Evolutionary conservation across 1,140 invertebrate genomes (phyloP).

Genomic region (Calephelis virginiensis): DNA sequence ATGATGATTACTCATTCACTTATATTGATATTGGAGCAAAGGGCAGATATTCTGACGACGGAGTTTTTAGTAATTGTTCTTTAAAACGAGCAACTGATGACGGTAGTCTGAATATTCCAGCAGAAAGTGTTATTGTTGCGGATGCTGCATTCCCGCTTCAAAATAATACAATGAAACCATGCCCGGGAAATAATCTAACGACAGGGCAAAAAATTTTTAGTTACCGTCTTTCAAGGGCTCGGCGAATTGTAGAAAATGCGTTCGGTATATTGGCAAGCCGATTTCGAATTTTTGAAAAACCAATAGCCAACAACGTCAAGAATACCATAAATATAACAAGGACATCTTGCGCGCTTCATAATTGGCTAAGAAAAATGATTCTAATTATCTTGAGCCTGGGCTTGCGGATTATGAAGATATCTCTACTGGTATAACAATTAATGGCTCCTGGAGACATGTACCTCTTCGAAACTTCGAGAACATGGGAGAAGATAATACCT

Average conservation of each 20-base stretch:
- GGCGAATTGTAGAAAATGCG: neutral
- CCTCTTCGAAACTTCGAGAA: no score
- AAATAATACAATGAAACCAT: constrained; percentile 22
- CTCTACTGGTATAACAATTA: constrained; percentile 20
- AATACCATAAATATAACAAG: constrained; percentile 18
- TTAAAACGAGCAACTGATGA: constrained; percentile 12
- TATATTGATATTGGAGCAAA: constrained; percentile 5
- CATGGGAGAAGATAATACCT: constrained; percentile 8
- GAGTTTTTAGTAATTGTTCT: constrained; percentile 5
- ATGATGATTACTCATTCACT: constrained; percentile 13
- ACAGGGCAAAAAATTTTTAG: constrained; percentile 17
- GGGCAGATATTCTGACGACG: constrained; percentile 21
- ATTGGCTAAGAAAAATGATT: neutral
- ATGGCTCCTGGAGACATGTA: neutral
- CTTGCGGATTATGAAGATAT: constrained; percentile 19
- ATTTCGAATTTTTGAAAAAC: constrained; percentile 19
- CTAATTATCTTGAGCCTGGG: constrained; percentile 18
- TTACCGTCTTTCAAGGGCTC: constrained; percentile 16
- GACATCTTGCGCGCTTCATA: constrained; percentile 4
- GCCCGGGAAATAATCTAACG: constrained; percentile 20
- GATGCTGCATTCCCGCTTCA: constrained; percentile 8
- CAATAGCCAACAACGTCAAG: constrained; percentile 10
- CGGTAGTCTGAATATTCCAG: constrained; percentile 18
- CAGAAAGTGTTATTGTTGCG: constrained; percentile 20
- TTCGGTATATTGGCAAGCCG: constrained; percentile 13